Evolutionary conservation across 2,888 invertebrate genomes (phyloP), one percentile per base, ranked within the genome.

Genomic region (Tyria jacobaeae): DNA sequence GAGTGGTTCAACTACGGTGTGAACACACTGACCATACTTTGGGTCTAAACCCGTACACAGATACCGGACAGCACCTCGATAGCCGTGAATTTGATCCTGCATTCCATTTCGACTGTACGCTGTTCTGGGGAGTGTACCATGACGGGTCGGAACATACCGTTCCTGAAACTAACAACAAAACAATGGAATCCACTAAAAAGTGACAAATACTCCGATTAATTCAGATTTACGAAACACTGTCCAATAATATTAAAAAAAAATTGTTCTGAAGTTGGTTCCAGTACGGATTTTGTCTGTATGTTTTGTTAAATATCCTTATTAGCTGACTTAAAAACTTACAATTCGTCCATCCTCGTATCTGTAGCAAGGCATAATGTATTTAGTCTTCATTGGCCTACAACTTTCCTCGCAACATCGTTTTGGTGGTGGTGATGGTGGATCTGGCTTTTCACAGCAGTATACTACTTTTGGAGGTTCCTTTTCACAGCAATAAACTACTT

Each of bases 341-440:
- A 93, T 91, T 61, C 93, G 86, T 15, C 93, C 93, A 68, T 94
- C 93, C 82, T 93, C 93, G 49, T 93, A 94, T 77, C 92, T 83
- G 65, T 92, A 93, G 70, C 93, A 93, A 2, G 93, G 93, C 66
- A 92, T 91, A 37, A 93, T 86, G 66, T 92, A 93, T 86, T 93
- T 92, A 3, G 87, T 89, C 73, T 85, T 87, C 49, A 86, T 77
- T 25, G 88, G 87, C 64, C 79, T 84, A 73, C 84, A 86, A 21
- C 14, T 15, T 7, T 31, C 44, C 31, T 55, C 55, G 9, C 51
- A 51, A 35, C 35, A 39, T 21, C 14, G 44, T 44, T 55, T 39
- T 7, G 31, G 12, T 27, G 44, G 55, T 2, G 50, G 14, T 14
- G 41, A 25, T 27, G 7, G 25, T 17, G 55, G 9, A 2, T 39